Evolutionary conservation across 64 coral and sea anemone genomes (phyloP).

Genomic region (Montipora efflorescens): DNA sequence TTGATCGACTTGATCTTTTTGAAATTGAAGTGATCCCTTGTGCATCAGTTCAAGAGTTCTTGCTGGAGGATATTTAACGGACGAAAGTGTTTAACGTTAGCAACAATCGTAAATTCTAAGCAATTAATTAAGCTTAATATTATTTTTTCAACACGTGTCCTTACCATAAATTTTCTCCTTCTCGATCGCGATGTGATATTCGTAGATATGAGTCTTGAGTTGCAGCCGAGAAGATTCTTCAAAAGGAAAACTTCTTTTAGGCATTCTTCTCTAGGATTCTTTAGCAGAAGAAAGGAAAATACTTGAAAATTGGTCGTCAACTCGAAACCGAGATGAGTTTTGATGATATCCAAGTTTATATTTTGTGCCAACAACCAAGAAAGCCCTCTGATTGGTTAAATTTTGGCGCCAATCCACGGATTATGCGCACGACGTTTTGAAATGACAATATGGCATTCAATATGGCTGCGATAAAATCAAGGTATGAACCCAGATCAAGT

Average conservation of each 20-base stretch:
- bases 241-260: conserved; percentile 93
- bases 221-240: conserved; percentile 77
- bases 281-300: neutral
- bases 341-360: too few species aligned
- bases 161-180: conserved; percentile 86
- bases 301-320: too few species aligned
- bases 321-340: too few species aligned
- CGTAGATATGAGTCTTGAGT: conserved; percentile 86
- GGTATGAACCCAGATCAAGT: too few species aligned
- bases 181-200: conserved; percentile 62
- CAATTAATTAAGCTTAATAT: too few species aligned
- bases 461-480: neutral
- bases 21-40: conserved; percentile 39
- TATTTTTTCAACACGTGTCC: too few species aligned
- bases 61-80: conserved; percentile 27
- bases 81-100: neutral
- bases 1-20: neutral
- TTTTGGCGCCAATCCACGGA: conserved; percentile 81
- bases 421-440: conserved; percentile 76
- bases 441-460: conserved; percentile 5
- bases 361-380: neutral
- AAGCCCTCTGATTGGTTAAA: conserved; percentile 67
- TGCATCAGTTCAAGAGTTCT: conserved; percentile 77
- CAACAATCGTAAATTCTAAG: too few species aligned
- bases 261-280: conserved; percentile 40